phyloP scores from a whole-genome alignment of 1,140 invertebrate genomes.

The Psix sp. region DNA sequence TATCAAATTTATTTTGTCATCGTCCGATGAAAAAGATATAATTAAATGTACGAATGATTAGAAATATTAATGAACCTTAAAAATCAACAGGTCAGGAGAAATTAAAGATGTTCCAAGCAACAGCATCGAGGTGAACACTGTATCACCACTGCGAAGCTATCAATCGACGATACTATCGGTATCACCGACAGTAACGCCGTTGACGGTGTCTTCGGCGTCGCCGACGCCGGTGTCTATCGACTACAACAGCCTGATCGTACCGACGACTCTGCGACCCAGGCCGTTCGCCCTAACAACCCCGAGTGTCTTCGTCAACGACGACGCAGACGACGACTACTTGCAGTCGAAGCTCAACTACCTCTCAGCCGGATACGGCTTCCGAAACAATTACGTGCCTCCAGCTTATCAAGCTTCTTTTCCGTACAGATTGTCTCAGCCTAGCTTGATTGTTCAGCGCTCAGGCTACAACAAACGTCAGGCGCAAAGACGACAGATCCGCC shows the following conservation, averaged over 20 bases:
- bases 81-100: conserved; percentile 63
- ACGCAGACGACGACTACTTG: conserved; percentile 42
- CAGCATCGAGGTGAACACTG: conserved; percentile 66
- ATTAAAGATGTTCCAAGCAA: conserved; percentile 67
- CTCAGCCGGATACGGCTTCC: conserved; percentile 50
- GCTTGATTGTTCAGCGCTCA: conserved; percentile 51
- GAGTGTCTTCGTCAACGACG: conserved; percentile 14
- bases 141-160: conserved; percentile 46
- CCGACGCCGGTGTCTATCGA: conserved; percentile 32
- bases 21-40: background rate
- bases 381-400: conserved; percentile 47
- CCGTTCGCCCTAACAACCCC: conserved; percentile 43
- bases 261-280: conserved; percentile 54
- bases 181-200: conserved; percentile 44
- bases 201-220: conserved; percentile 4
- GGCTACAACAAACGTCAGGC: conserved; percentile 46
- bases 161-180: conserved; percentile 44
- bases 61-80: background rate
- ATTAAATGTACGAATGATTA: background rate
- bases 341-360: conserved; percentile 59
- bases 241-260: conserved; percentile 47
- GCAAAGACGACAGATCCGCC: conserved; percentile 30
- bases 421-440: conserved; percentile 40
- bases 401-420: conserved; percentile 51
- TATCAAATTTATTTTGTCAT: no score